These are phyloP conservation scores for Myotis findleyi DNA, from an alignment of 2,797 vertebrate genomes.

Conservation along the genomic window DNA sequence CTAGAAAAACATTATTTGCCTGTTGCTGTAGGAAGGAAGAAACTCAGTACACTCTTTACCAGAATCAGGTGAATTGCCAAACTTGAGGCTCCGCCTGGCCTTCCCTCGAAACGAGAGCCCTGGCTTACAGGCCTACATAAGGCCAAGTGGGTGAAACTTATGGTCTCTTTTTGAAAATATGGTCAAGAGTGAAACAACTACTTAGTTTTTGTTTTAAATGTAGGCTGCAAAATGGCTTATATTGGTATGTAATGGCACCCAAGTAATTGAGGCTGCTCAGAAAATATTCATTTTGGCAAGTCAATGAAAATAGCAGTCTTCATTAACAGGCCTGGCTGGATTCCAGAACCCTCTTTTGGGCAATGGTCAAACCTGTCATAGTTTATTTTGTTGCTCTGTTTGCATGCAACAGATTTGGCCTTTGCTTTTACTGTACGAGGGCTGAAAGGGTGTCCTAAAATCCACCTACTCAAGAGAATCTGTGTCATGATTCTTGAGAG, in stretches of 20 bases:
- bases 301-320: not conserved
- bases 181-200: constrained; percentile 7
- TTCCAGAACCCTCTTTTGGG: constrained; percentile 18
- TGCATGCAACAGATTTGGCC: constrained; percentile 23
- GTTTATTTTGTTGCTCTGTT: constrained; percentile 57
- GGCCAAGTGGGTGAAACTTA: not conserved
- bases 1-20: not conserved
- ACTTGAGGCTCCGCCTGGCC: too few relatives aligned
- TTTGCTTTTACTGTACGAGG: not conserved
- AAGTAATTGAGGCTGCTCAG: constrained; percentile 2
- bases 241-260: constrained; percentile 31
- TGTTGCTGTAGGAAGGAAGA: not conserved
- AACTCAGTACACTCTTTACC: not conserved
- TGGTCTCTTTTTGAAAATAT: constrained; percentile 46
- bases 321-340: not conserved
- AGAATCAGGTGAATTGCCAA: not conserved
- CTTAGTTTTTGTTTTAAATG: constrained; percentile 52
- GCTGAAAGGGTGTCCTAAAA: constrained; percentile 1
- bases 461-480: constrained; percentile 29
- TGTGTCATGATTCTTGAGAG: not conserved
- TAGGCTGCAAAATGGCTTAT: constrained; percentile 17
- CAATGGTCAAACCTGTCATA: not conserved
- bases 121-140: constrained; percentile 29
- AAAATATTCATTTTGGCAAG: constrained; percentile 25
- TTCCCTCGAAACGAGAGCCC: not conserved